Conservation (phyloP, 2,888 invertebrate species). For the Drosophila austrosaltans region DNA sequence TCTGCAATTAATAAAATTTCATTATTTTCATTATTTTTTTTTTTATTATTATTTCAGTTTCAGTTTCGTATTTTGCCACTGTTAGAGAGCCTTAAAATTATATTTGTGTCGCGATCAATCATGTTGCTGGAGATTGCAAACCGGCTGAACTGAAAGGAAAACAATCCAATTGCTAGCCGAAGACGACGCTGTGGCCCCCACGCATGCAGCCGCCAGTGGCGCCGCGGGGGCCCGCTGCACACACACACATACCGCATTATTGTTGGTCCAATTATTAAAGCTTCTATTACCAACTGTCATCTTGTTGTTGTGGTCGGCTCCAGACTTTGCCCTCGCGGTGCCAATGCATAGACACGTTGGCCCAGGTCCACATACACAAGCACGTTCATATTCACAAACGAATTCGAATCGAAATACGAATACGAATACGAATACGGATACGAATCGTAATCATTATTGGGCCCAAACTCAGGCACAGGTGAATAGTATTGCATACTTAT, state of each 20-base stretch:
- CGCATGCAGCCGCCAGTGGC: conserved; percentile 82
- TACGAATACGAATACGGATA: conserved; percentile 7
- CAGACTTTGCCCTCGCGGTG: conserved; percentile 83
- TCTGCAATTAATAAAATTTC: too few relatives aligned
- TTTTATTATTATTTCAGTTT: not conserved
- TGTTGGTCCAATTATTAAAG: conserved; percentile 73
- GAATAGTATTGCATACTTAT: conserved; percentile 52
- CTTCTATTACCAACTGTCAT: conserved; percentile 71
- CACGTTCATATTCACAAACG: conserved; percentile 20
- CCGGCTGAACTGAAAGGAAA: conserved; percentile 55
- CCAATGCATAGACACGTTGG: conserved; percentile 64
- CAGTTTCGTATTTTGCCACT: not conserved
- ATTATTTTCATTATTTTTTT: too few relatives aligned
- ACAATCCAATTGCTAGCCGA: conserved; percentile 71
- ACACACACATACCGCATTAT: conserved; percentile 65
- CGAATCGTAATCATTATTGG: not conserved
- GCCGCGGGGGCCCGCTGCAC: conserved; percentile 83
- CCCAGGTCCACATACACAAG: conserved; percentile 31
- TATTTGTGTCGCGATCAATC: not conserved
- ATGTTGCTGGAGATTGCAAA: conserved; percentile 15
- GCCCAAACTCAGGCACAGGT: conserved; percentile 15
- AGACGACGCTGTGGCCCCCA: conserved; percentile 83
- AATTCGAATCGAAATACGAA: conserved; percentile 7
- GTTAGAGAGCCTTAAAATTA: not conserved
- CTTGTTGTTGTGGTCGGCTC: conserved; percentile 43